A percentile compares a stretch with the other conserved stretches of the same genome.
These are phyloP conservation scores for Fregata magnificens DNA, from an alignment of 2,113 vertebrate genomes.

Conservation along the genomic window DNA sequence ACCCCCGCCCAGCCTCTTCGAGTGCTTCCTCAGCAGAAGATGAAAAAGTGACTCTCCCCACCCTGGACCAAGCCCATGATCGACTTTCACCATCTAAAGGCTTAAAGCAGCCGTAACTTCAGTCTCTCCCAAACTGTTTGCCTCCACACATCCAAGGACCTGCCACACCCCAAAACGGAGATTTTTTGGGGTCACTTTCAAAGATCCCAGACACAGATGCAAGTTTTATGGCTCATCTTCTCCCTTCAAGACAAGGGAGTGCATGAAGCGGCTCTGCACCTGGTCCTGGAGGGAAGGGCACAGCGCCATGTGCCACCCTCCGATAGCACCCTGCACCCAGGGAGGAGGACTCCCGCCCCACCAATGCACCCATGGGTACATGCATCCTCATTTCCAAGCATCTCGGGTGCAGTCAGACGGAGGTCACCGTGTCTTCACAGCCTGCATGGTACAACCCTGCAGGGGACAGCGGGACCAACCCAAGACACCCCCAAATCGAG, in stretches of 20 bases:
- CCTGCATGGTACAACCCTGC: accelerated
- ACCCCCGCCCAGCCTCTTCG: accelerated
- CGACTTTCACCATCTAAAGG: background rate
- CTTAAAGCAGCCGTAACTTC: background rate
- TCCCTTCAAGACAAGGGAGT: background rate
- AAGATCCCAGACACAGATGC: background rate
- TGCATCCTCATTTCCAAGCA: background rate
- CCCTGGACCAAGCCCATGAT: accelerated
- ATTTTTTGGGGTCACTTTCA: background rate
- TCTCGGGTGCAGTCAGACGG: accelerated
- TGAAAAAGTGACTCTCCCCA: background rate
- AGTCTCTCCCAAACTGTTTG: background rate
- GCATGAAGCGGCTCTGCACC: accelerated
- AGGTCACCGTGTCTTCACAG: background rate
- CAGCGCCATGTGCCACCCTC: accelerated
- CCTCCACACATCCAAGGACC: accelerated
- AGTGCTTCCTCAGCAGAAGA: background rate
- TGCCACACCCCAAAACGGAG: accelerated
- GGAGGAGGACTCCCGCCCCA: background rate
- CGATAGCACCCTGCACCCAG: accelerated
- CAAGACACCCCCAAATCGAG: accelerated
- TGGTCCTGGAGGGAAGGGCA: accelerated
- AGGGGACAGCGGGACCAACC: background rate
- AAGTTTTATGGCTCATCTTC: background rate
- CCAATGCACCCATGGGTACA: accelerated